Evolutionary conservation across 2,888 invertebrate genomes (phyloP), one percentile per base, ranked within the genome.

Genomic region (Ochropacha duplaris): DNA sequence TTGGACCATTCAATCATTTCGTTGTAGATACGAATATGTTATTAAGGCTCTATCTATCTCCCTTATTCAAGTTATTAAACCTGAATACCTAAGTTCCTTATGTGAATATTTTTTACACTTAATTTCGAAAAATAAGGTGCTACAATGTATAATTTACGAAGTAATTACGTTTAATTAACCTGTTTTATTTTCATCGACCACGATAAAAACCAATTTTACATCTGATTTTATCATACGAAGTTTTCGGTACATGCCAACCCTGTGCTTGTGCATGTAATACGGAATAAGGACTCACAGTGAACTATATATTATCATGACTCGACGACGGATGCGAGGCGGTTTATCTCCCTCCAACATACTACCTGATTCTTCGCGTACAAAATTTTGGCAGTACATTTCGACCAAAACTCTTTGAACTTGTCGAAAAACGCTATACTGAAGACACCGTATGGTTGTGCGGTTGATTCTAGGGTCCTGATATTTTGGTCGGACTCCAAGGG

Each of bases 201-300:
- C 9, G 44, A 44, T 44, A n/a, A 44, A 9, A 19, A 44, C 5
- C 19, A 19, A 44, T 44, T n/a, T 44, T 19, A 44, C 16, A 44
- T 19, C 19, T 19, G 16, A 19, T 19, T 44, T 6, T 39, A 16
- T 19, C 44, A 19, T 44, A 44, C n/a, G 44, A 9, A 14, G 9
- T 6, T 19, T 44, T 19, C 44, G 44, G 8, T 4, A n/a, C 6
- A 14, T 51, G 51, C 51, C 22, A 52, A 22, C 52, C 52, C 56
- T 36, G 44, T 44, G 24, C 56, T 49, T 52, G 57, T 57, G 24
- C 56, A 51, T 52, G 57, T 57, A 52, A 54, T 56, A 39, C 51
- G 44, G 50, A 51, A 31, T 56, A 56, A 56, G 59, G 59, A 54
- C 59, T 34, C 59, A 49, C 56, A 50, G 28, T 55, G 54, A 55